These are phyloP conservation scores for Drosophila pachea DNA, from an alignment of 1,140 invertebrate species.

Conservation along the genomic window DNA sequence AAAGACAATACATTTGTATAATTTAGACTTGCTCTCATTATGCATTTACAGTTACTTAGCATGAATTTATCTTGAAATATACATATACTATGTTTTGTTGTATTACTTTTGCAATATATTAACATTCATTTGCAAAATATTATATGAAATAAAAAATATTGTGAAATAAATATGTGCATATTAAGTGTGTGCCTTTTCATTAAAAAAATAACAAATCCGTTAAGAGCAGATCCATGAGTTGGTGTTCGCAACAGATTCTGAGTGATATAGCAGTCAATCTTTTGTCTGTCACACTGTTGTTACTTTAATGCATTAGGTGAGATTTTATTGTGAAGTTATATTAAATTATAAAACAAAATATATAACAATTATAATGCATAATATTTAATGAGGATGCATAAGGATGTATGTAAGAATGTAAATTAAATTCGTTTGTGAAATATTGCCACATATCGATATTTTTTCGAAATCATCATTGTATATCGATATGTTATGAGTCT, in stretches of 20 bases:
- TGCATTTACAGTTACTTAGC: slow-evolving; percentile 49
- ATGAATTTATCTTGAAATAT: no score
- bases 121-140: no score
- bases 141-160: slow-evolving; percentile 4
- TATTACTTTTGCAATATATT: no score
- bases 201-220: not conserved
- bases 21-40: slow-evolving; percentile 45
- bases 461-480: not conserved
- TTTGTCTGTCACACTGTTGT: not conserved
- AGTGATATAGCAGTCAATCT: not conserved
- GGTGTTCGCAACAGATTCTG: not conserved
- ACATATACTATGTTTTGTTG: no score
- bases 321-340: no score
- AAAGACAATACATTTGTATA: slow-evolving; percentile 52
- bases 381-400: no score
- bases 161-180: slow-evolving; percentile 20
- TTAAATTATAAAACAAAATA: no score
- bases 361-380: no score
- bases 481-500: not conserved
- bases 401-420: no score
- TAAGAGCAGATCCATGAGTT: not conserved
- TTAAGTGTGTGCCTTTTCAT: not conserved
- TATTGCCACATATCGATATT: not conserved
- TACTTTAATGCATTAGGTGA: no score
- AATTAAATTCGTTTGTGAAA: not conserved